Percentiles rank a stretch among this genome's conserved stretches.
These are phyloP conservation scores for Tyrophagus putrescentiae DNA, from an alignment of 1,140 invertebrate genomes.

Conservation along the genomic window DNA sequence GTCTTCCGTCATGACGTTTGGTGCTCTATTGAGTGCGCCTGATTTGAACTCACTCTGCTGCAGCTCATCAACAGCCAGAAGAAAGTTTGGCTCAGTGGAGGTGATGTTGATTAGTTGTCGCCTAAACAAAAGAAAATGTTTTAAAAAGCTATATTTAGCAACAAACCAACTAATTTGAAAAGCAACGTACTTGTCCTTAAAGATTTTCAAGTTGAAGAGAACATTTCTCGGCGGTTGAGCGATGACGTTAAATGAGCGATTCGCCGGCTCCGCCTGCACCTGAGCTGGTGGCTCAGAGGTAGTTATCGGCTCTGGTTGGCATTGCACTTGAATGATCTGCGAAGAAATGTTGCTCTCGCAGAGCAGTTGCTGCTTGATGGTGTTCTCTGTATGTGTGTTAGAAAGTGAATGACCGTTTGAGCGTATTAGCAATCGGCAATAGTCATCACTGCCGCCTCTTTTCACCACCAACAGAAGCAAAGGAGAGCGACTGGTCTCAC, in stretches of 20 bases:
- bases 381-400: neutral
- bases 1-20: too few relatives aligned
- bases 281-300: neutral
- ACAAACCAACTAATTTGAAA: neutral
- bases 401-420: too few relatives aligned
- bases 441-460: too few relatives aligned
- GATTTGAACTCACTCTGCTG: neutral
- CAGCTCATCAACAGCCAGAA: neutral
- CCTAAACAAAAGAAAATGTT: neutral
- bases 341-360: constrained; percentile 13
- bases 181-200: constrained; percentile 10
- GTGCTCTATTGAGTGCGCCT: too few relatives aligned
- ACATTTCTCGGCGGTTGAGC: neutral
- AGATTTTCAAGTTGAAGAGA: constrained; percentile 13
- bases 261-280: too few relatives aligned
- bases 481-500: neutral
- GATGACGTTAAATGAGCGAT: neutral
- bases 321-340: neutral
- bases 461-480: neutral
- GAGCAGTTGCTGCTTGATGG: constrained; percentile 5
- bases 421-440: too few relatives aligned
- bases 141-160: neutral
- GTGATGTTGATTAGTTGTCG: constrained; percentile 17
- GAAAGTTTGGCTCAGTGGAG: constrained; percentile 10
- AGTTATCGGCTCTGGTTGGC: neutral